phyloP scores from a whole-genome alignment of 53 echinoderm and acorn worm species.

The Mesocentrotus franciscanus region DNA sequence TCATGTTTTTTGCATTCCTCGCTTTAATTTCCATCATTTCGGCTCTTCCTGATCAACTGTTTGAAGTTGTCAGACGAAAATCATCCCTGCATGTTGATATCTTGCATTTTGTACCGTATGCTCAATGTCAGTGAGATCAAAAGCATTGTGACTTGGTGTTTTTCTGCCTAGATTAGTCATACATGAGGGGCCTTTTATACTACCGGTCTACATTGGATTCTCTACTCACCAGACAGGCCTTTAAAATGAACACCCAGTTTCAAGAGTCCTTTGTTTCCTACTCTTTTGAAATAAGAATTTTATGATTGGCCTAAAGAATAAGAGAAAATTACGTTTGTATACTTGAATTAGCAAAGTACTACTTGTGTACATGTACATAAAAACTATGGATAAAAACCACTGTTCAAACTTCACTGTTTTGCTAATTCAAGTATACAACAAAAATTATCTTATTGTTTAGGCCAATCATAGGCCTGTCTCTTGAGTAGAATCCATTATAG shows the following conservation, averaged over 20 bases:
- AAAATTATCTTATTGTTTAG: no score
- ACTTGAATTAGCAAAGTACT: no score
- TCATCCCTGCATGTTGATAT: neutral
- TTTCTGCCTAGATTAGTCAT: constrained; percentile 27
- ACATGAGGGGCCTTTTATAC: neutral
- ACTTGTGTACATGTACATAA: no score
- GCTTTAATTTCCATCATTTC: neutral
- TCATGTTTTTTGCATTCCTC: neutral
- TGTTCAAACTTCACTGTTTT: no score
- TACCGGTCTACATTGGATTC: neutral
- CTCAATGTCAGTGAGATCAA: neutral
- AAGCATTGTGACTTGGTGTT: constrained; percentile 27
- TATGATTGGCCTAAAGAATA: no score
- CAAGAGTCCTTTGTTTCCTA: neutral
- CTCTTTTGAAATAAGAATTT: no score
- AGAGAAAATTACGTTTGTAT: no score
- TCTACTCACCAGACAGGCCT: no score
- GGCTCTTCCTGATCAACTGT: constrained; percentile 40
- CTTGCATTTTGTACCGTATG: neutral
- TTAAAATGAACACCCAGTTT: neutral
- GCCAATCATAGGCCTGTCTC: no score
- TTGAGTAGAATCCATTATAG: no score
- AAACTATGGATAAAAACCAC: no score
- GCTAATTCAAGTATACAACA: no score
- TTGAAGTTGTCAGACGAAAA: neutral